A percentile compares a stretch with the other conserved stretches of the same genome.
Conservation (phyloP, 53 echinoderm and acorn worm genomes). For the Patiria pectinifera region DNA sequence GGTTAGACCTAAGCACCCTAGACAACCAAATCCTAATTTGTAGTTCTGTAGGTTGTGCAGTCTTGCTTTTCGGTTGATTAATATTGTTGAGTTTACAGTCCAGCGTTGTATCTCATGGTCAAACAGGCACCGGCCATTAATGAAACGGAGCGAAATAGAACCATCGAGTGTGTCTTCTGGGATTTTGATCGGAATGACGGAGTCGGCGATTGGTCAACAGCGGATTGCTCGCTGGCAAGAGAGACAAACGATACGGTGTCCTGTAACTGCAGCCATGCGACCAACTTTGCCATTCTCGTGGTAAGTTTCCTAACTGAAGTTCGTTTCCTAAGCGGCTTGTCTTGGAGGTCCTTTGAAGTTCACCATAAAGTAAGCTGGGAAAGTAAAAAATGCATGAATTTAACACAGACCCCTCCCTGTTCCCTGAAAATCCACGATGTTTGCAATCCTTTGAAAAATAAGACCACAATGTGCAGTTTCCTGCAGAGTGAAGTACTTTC, state of each 20-base stretch:
- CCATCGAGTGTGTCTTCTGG: conserved; percentile 75
- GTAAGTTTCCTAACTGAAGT: conserved; percentile 56
- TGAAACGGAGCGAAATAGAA: neutral
- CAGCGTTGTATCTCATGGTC: neutral
- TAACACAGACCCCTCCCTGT: too few relatives aligned
- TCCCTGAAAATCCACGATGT: too few relatives aligned
- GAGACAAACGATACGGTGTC: conserved; percentile 24
- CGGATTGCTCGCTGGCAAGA: conserved; percentile 53
- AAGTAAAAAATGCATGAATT: too few relatives aligned
- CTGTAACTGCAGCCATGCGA: conserved; percentile 83
- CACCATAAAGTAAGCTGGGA: neutral
- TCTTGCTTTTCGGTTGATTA: too few relatives aligned
- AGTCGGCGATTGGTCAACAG: conserved; percentile 68
- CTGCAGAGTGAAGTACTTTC: too few relatives aligned
- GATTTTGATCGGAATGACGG: conserved; percentile 71
- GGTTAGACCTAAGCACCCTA: neutral
- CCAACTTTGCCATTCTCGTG: conserved; percentile 89
- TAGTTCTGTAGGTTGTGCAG: neutral
- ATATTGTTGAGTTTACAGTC: neutral
- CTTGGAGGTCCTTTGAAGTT: neutral
- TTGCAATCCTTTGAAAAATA: too few relatives aligned
- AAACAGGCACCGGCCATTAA: neutral
- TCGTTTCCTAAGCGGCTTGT: too few relatives aligned
- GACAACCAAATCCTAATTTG: neutral
- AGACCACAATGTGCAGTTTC: too few relatives aligned